Evolutionary conservation across 2,113 vertebrate species (phyloP), one percentile per base, ranked within the genome.

Genomic region (Pampusana beccarii): DNA sequence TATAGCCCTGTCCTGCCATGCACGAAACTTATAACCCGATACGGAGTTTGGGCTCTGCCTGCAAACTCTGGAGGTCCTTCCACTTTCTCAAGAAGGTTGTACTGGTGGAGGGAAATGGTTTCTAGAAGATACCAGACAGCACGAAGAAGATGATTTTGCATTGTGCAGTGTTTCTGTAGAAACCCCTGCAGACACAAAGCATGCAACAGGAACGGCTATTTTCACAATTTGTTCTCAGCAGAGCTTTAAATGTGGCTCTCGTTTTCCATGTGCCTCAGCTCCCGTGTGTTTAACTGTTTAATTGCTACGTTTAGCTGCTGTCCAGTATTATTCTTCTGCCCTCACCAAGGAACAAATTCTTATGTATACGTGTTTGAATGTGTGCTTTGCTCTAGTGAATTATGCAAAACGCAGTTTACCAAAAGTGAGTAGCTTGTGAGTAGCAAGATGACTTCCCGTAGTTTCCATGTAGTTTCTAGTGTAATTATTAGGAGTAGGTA

Each of bases 401-500:
- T 94, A 78, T 80, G 90, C 95, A 95, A 97, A 89, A 53, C 75
- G 46, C 4, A 8, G 31, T 70, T 92, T 77, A 82, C 72, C 46
- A 89, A 86, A 91, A 96, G 25, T 42, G 73, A 58, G 80, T 33
- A 51, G 23, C 78, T 87, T 70, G 62, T 79, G 80, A 92, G 71
- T 93, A 82, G 65, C 80, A 83, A 92, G 58, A 60, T 80, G 71
- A 74, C 67, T 71, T 86, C 62, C 42, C 62, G 80, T 66, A 80
- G 57, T 78, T 96, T 93, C 95, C 54, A 70, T 81, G 86, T 86
- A 86, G 70, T 72, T 93, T 89, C 51, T 90, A n/a, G 74, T 70
- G 80, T 50, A 56, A 74, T 81, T 96, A 79, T 74, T 79, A 84
- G 94, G 90, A 88, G 29, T 13, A 9, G 16, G 38, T 61, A 48